A percentile compares a stretch with the other conserved stretches of the same genome.
Conservation (phyloP, 2,113 vertebrate genomes). For the Dolichotis patagonum region DNA sequence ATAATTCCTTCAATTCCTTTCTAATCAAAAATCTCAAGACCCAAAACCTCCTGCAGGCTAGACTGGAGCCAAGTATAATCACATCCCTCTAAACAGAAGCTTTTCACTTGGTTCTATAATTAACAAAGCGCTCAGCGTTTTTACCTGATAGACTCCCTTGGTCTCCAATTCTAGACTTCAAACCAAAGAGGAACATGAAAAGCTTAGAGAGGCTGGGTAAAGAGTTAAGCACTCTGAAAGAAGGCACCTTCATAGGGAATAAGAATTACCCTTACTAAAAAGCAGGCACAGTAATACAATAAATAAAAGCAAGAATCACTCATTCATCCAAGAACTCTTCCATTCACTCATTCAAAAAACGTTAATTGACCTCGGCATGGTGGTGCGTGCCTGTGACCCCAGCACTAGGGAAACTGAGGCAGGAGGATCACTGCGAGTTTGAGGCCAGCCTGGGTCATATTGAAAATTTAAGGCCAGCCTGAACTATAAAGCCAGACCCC, state of each 20-base stretch:
- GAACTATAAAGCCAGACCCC: not conserved
- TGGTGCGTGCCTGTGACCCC: not conserved
- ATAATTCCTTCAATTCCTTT: conserved; percentile 35
- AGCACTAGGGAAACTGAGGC: not conserved
- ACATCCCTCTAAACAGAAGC: conserved; percentile 1
- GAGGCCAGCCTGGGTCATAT: not conserved
- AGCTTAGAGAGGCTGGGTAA: not conserved
- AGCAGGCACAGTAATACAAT: not conserved
- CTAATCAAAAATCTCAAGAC: conserved; percentile 34
- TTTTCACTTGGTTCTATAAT: conserved; percentile 31
- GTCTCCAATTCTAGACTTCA: conserved; percentile 61
- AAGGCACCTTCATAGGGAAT: conserved; percentile 25
- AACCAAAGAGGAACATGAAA: conserved; percentile 49
- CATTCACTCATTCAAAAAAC: conserved; percentile 18
- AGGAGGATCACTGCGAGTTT: not conserved
- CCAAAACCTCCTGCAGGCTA: not conserved
- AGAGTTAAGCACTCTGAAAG: conserved; percentile 35
- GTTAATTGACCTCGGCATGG: not conserved
- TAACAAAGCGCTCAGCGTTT: conserved; percentile 41
- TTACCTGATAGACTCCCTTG: conserved; percentile 42
- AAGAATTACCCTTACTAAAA: conserved; percentile 52
- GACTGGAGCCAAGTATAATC: not conserved
- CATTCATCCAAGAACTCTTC: conserved; percentile 12
- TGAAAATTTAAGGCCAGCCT: not conserved
- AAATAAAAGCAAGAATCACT: conserved; percentile 41